These are phyloP conservation scores for Agriotes lineatus DNA, from an alignment of 2,888 invertebrate species.

Conservation along the genomic window DNA sequence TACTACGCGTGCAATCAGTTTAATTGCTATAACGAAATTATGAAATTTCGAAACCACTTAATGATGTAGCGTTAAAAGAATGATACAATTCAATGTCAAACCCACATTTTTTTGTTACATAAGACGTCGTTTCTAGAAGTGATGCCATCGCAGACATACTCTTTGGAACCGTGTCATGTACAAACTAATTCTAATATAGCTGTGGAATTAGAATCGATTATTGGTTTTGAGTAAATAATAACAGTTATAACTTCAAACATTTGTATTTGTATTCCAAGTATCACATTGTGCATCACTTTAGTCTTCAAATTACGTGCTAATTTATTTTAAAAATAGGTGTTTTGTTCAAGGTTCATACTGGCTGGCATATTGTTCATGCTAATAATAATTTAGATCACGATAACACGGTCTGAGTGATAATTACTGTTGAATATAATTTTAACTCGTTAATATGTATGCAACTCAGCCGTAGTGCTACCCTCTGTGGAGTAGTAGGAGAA, in stretches of 20 bases:
- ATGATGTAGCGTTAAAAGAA: not conserved
- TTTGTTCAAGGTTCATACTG: conserved; percentile 12
- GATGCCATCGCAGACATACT: not conserved
- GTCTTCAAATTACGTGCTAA: too few relatives aligned
- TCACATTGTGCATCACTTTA: too few relatives aligned
- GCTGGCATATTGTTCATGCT: conserved; percentile 20
- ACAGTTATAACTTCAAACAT: too few relatives aligned
- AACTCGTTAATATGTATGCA: not conserved
- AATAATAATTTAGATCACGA: conserved; percentile 31
- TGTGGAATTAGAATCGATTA: too few relatives aligned
- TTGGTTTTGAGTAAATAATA: too few relatives aligned
- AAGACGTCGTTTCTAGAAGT: not conserved
- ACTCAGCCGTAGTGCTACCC: not conserved
- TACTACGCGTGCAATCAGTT: too few relatives aligned
- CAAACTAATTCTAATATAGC: not conserved
- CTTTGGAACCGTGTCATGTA: not conserved
- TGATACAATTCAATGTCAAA: conserved; percentile 10
- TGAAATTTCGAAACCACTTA: not conserved
- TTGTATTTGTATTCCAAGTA: too few relatives aligned
- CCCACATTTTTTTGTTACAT: conserved; percentile 2
- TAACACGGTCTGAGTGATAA: conserved; percentile 20
- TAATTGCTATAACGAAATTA: too few relatives aligned
- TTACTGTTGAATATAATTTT: conserved; percentile 22
- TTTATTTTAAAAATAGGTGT: conserved; percentile 4
- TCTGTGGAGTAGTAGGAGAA: not conserved